A percentile compares a stretch with the other conserved stretches of the same genome.
phyloP scores from a whole-genome alignment of 2,113 vertebrate genomes.

The Podocnemis expansa region DNA sequence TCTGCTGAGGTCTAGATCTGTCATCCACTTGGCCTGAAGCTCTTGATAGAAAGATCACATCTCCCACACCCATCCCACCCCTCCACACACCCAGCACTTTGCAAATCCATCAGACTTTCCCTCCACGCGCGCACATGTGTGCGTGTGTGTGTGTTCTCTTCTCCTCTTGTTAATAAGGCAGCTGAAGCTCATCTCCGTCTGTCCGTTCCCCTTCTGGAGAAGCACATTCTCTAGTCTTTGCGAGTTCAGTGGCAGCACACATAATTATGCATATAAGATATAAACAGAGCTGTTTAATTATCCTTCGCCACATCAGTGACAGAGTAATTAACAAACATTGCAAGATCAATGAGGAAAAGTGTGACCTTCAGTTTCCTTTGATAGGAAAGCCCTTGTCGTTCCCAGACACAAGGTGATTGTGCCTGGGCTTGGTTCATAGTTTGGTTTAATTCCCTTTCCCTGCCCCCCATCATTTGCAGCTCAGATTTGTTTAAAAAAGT shows the following conservation, averaged over 20 bases:
- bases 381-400: constrained; percentile 85
- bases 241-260: constrained; percentile 95
- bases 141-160: constrained; percentile 46
- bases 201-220: constrained; percentile 79
- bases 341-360: constrained; percentile 99
- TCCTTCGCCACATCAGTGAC: constrained; percentile 99
- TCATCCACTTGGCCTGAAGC: constrained; percentile 41
- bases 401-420: constrained; percentile 83
- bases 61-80: constrained; percentile 54
- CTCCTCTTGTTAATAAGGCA: constrained; percentile 72
- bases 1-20: background rate
- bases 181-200: constrained; percentile 73
- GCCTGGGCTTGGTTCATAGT: constrained; percentile 68
- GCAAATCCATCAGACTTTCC: constrained; percentile 69
- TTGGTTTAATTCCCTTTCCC: constrained; percentile 54
- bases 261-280: constrained; percentile 99
- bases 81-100: constrained; percentile 55
- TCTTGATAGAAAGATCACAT: constrained; percentile 59
- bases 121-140: too few relatives aligned
- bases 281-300: constrained; percentile 99
- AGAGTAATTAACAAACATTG: constrained; percentile 99
- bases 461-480: background rate
- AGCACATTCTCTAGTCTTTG: constrained; percentile 85
- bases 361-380: constrained; percentile 96
- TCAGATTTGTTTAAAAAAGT: constrained; percentile 45